A percentile compares a stretch with the other conserved stretches of the same genome.
Evolutionary conservation across 2,113 vertebrate genomes (phyloP).

Genomic region (Mellivora capensis): DNA sequence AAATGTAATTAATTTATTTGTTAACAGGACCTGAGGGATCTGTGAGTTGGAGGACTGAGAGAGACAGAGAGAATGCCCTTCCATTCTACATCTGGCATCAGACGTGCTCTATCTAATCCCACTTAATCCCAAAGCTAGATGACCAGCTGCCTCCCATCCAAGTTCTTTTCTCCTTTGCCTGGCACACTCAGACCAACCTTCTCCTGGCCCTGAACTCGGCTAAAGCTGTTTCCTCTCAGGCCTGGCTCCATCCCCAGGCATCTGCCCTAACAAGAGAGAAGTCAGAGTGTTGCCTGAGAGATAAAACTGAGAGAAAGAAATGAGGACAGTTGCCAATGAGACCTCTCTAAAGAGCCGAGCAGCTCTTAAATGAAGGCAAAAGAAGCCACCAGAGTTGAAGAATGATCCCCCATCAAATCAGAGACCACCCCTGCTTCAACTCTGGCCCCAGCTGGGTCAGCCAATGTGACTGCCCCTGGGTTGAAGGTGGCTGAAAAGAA

Average conservation of each 20-base stretch:
- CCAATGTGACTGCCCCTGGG: slow-evolving; percentile 60
- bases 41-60: slow-evolving; percentile 77
- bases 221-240: slow-evolving; percentile 71
- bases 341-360: slow-evolving; percentile 49
- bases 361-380: slow-evolving; percentile 19
- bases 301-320: slow-evolving; percentile 67
- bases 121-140: slow-evolving; percentile 81
- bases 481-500: slow-evolving; percentile 86
- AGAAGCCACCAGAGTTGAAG: background rate
- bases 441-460: slow-evolving; percentile 50
- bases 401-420: background rate
- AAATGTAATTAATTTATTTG: slow-evolving; percentile 84
- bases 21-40: slow-evolving; percentile 76
- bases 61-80: slow-evolving; percentile 73
- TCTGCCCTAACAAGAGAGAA: slow-evolving; percentile 82
- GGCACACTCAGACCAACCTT: slow-evolving; percentile 82
- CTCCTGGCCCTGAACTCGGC: slow-evolving; percentile 72
- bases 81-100: slow-evolving; percentile 81
- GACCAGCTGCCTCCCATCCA: slow-evolving; percentile 82
- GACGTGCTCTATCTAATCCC: slow-evolving; percentile 78
- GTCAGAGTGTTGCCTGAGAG: slow-evolving; percentile 75
- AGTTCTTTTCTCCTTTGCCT: slow-evolving; percentile 76
- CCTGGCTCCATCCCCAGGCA: slow-evolving; percentile 81
- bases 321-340: slow-evolving; percentile 43
- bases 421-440: slow-evolving; percentile 51